These are phyloP conservation scores for Chloroclystis v-ata DNA, from an alignment of 2,888 invertebrate species.

Conservation along the genomic window DNA sequence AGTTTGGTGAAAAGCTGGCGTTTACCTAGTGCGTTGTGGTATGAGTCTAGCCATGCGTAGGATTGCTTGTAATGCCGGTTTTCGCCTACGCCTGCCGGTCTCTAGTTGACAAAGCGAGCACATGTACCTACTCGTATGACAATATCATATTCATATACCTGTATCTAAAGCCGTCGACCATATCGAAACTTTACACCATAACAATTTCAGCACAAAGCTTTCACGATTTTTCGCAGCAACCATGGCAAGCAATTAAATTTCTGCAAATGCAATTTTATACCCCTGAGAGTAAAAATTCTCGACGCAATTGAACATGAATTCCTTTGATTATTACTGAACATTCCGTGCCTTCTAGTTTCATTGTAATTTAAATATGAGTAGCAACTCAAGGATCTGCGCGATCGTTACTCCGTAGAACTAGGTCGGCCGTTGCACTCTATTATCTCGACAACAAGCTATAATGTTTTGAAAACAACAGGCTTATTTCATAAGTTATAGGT, in stretches of 20 bases:
- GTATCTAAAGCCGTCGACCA: not conserved
- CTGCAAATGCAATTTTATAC: conserved; percentile 3
- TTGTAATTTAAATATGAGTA: conserved; percentile 20
- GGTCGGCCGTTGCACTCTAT: conserved; percentile 67
- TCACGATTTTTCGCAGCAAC: not conserved
- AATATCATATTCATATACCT: not conserved
- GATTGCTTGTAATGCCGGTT: conserved; percentile 16
- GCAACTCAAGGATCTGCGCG: conserved; percentile 44
- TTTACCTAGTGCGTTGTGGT: conserved; percentile 15
- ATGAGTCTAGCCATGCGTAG: conserved; percentile 19
- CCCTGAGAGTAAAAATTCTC: conserved; percentile 4
- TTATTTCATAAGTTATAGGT: conserved; percentile 39
- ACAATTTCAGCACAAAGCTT: not conserved
- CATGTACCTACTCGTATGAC: not conserved
- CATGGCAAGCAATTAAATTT: not conserved
- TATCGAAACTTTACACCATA: not conserved
- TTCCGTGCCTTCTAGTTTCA: conserved; percentile 17
- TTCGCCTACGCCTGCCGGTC: conserved; percentile 13
- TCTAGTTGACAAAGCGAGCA: conserved; percentile 5
- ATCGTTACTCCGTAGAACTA: conserved; percentile 61
- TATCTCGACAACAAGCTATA: conserved; percentile 62
- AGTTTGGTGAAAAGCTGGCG: conserved; percentile 19
- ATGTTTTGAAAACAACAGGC: conserved; percentile 54
- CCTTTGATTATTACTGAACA: conserved; percentile 18
- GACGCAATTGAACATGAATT: conserved; percentile 12